A percentile compares a stretch with the other conserved stretches of the same genome.
These are phyloP conservation scores for Callyntrura sp. DNA, from an alignment of 2,888 invertebrate species.

Conservation along the genomic window DNA sequence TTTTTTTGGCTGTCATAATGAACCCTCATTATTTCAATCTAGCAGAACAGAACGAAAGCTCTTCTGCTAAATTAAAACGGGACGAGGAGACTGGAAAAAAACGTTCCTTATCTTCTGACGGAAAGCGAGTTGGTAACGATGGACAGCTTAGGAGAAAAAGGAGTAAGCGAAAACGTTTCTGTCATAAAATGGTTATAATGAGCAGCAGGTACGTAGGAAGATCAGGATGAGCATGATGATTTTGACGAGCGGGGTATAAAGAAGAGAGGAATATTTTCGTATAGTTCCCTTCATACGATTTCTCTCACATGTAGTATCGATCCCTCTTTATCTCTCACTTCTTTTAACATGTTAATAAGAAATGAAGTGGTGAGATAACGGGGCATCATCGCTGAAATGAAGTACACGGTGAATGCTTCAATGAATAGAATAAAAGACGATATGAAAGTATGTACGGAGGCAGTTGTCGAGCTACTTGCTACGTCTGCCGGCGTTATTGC, in stretches of 20 bases:
- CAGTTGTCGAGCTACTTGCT: neutral
- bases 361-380: slow-evolving; percentile 48
- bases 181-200: slow-evolving; percentile 49
- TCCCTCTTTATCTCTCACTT: slow-evolving; percentile 15
- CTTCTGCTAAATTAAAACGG: slow-evolving; percentile 41
- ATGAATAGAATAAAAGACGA: slow-evolving; percentile 31
- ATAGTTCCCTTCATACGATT: too few relatives aligned
- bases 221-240: slow-evolving; percentile 27
- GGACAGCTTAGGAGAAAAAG: neutral
- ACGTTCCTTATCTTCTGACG: neutral
- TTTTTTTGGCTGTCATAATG: slow-evolving; percentile 53
- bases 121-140: neutral
- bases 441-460: neutral
- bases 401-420: slow-evolving; percentile 23
- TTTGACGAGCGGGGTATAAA: slow-evolving; percentile 15
- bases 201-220: slow-evolving; percentile 42
- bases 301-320: neutral
- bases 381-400: slow-evolving; percentile 53
- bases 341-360: slow-evolving; percentile 59
- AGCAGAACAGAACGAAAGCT: slow-evolving; percentile 24
- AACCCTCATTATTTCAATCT: slow-evolving; percentile 61
- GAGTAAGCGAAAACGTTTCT: slow-evolving; percentile 15
- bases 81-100: neutral
- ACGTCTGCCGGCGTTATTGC: neutral
- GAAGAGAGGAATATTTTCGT: slow-evolving; percentile 42